Percentiles rank a stretch among this genome's conserved stretches.
These are phyloP conservation scores for Atta colombica DNA, from an alignment of 1,140 invertebrate genomes.

Conservation along the genomic window DNA sequence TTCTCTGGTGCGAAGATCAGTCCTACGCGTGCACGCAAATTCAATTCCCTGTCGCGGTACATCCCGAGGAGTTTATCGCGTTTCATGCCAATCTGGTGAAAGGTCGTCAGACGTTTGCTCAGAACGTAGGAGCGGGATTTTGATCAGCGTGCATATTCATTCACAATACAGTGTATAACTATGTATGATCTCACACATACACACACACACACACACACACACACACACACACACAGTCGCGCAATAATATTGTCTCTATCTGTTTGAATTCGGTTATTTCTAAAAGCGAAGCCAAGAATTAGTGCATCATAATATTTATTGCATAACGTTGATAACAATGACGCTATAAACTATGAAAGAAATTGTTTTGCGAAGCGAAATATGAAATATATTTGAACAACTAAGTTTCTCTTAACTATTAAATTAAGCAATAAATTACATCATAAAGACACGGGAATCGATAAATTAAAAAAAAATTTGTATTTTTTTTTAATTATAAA, in stretches of 20 bases:
- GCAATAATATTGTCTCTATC: conserved; percentile 54
- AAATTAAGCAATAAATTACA: conserved; percentile 6
- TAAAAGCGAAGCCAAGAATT: neutral
- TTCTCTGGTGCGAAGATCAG: conserved; percentile 44
- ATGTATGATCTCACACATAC: neutral
- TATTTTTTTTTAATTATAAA: neutral
- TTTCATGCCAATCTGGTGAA: conserved; percentile 81
- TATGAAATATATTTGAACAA: too few relatives aligned
- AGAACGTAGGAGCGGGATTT: conserved; percentile 2
- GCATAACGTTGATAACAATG: neutral
- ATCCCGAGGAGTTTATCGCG: conserved; percentile 79
- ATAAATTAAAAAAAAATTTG: neutral
- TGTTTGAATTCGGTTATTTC: conserved; percentile 24
- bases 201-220: too few relatives aligned
- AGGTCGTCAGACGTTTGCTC: conserved; percentile 58
- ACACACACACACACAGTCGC: neutral
- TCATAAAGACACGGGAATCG: neutral
- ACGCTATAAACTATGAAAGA: neutral
- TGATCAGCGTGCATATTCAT: conserved; percentile 45
- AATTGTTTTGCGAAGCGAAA: neutral
- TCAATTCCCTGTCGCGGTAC: conserved; percentile 80
- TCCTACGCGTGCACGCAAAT: conserved; percentile 80
- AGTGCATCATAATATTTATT: neutral
- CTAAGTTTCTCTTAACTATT: neutral
- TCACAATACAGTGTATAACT: neutral